A percentile compares a stretch with the other conserved stretches of the same genome.
phyloP scores from a whole-genome alignment of 2,888 invertebrate genomes.

The Ophion ellenae region DNA sequence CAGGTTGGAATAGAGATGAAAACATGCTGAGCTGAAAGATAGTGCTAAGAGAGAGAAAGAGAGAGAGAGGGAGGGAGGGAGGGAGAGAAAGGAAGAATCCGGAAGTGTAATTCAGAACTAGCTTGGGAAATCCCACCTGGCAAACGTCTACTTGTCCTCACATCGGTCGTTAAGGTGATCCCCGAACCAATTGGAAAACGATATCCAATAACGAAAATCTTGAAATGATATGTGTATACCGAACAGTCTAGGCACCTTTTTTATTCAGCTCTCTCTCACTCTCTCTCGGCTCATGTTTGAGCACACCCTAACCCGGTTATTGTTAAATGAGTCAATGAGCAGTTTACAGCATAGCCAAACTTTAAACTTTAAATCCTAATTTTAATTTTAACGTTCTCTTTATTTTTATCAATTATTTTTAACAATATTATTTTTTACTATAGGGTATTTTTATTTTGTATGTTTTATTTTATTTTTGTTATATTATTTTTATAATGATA shows the following conservation, averaged over 20 bases:
- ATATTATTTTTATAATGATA: too few species aligned
- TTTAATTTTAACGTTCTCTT: too few species aligned
- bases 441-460: too few species aligned
- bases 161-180: slow-evolving; percentile 75
- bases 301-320: too few species aligned
- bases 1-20: slow-evolving; percentile 11
- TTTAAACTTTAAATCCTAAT: too few species aligned
- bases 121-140: slow-evolving; percentile 69
- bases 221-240: slow-evolving; percentile 60
- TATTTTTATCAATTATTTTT: too few species aligned
- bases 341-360: too few species aligned
- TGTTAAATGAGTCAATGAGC: too few species aligned
- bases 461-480: too few species aligned
- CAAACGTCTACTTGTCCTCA: slow-evolving; percentile 77
- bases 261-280: not conserved
- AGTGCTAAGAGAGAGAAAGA: slow-evolving; percentile 30
- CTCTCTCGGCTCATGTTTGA: too few species aligned
- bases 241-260: slow-evolving; percentile 37
- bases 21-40: slow-evolving; percentile 8
- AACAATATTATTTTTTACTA: too few species aligned
- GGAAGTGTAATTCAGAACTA: slow-evolving; percentile 36
- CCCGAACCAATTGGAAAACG: slow-evolving; percentile 77
- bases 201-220: slow-evolving; percentile 79
- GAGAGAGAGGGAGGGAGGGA: not conserved
- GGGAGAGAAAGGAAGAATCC: too few species aligned